These are phyloP conservation scores for Coendou prehensilis DNA, from an alignment of 2,797 vertebrate genomes.

Conservation along the genomic window DNA sequence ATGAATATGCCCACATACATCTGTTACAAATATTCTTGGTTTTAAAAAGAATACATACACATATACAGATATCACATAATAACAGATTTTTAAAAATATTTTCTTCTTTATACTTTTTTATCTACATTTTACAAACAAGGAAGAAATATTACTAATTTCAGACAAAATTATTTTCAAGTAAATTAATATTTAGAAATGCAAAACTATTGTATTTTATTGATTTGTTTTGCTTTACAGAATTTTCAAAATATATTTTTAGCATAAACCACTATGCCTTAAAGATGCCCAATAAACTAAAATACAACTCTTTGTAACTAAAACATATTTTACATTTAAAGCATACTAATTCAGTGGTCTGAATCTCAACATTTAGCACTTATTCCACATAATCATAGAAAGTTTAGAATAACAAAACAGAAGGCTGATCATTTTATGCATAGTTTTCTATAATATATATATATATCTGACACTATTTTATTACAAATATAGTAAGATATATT, in stretches of 20 bases:
- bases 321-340: not conserved
- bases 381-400: not conserved
- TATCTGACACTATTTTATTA: not conserved
- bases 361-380: not conserved
- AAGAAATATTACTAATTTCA: constrained; percentile 45
- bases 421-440: not conserved
- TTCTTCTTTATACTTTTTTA: constrained; percentile 37
- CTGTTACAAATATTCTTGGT: not conserved
- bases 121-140: constrained; percentile 22
- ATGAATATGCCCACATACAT: not conserved
- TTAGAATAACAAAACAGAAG: constrained; percentile 21
- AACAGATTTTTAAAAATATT: not conserved
- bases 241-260: constrained; percentile 41
- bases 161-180: constrained; percentile 55
- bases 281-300: constrained; percentile 37
- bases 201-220: not conserved
- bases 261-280: not conserved
- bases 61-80: not conserved
- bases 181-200: constrained; percentile 61
- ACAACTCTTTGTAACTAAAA: not conserved
- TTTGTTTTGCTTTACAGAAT: constrained; percentile 43
- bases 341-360: not conserved
- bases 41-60: not conserved
- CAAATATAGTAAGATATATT: constrained; percentile 47
- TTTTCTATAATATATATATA: not conserved